Conservation (phyloP, 2,888 invertebrate genomes). For the Crepidodera aurea region DNA sequence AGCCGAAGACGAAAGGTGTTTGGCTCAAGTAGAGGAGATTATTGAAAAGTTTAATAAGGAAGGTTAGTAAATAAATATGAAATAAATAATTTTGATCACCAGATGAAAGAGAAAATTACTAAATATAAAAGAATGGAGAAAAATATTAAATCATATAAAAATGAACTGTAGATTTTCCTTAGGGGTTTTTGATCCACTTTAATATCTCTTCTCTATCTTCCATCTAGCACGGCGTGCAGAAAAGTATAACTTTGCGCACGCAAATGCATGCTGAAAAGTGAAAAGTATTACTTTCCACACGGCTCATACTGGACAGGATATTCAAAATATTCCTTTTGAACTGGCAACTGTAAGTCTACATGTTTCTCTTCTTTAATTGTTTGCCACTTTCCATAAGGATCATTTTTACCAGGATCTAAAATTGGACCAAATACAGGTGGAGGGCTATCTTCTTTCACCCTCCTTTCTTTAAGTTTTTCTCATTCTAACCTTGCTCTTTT, state of each 20-base stretch:
- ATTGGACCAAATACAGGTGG: conserved; percentile 62
- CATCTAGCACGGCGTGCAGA: too few species aligned
- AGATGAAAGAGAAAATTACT: too few species aligned
- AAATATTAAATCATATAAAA: too few species aligned
- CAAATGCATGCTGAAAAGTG: too few species aligned
- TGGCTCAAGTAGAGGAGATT: conserved; percentile 74
- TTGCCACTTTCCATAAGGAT: conserved; percentile 82
- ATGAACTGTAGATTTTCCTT: too few species aligned
- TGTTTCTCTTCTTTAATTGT: conserved; percentile 68
- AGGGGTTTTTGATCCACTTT: too few species aligned
- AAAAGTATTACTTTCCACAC: too few species aligned
- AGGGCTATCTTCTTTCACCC: conserved; percentile 54
- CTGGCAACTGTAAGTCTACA: conserved; percentile 76
- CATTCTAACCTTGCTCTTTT: conserved; percentile 63
- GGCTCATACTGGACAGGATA: conserved; percentile 57
- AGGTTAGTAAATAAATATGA: conserved; percentile 56
- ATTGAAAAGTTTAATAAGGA: conserved; percentile 77
- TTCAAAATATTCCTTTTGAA: conserved; percentile 54
- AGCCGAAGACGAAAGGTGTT: conserved; percentile 79
- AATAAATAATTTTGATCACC: not conserved
- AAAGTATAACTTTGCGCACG: too few species aligned
- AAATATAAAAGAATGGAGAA: too few species aligned
- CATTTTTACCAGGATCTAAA: conserved; percentile 69
- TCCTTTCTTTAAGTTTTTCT: conserved; percentile 60
- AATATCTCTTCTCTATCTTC: too few species aligned